Base-by-base conservation (phyloP, 2,888 invertebrate species). In the Antheraea assamensis region DNA sequence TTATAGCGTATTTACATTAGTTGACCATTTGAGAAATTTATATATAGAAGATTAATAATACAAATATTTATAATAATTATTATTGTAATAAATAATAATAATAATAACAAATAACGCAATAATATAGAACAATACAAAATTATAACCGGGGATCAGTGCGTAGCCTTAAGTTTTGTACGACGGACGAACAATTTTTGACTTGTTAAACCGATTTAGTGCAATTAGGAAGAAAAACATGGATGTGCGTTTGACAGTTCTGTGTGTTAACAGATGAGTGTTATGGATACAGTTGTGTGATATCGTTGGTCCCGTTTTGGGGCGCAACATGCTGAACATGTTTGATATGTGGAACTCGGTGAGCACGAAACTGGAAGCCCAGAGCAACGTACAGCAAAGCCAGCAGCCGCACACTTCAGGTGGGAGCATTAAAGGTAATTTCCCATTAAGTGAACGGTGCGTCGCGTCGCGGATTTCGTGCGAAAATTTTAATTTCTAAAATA, bases 331-430 rank as follows among this genome's bases (percentile, higher is more conserved):
- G 87, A 96, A 96, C 90, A 97, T 97, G 97, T 97, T 97, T 93
- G 97, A 97, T 93, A 97, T 97, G 97, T 97, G 97, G 97, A 97
- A 96, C 95, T 96, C 96, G 89, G 97, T 97, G 88, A 96, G 95
- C 93, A 96, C 96, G 82, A 97, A 97, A 94, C 90, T 97, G 95
- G 97, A 97, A 90, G 92, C 95, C 80, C 96, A 96, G 89, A 96
- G 95, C 85, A 96, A 95, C 87, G 93, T 95, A 78, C 96, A 96
- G 86, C 95, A 95, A 82, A 95, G 92, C 81, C 97, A 97, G 88
- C 97, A 97, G 88, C 97, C 97, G 76, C 97, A 97, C 92, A 97
- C 97, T 75, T 97, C 97, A 89, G 97, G 97, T 92, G 97, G 97
- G 94, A 97, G 97, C 90, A 97, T 97, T 93, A 97, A 97, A 97